A percentile compares a stretch with the other conserved stretches of the same genome.
These are phyloP conservation scores for Cephus pygmeus DNA, from an alignment of 2,888 invertebrate species.

Conservation along the genomic window DNA sequence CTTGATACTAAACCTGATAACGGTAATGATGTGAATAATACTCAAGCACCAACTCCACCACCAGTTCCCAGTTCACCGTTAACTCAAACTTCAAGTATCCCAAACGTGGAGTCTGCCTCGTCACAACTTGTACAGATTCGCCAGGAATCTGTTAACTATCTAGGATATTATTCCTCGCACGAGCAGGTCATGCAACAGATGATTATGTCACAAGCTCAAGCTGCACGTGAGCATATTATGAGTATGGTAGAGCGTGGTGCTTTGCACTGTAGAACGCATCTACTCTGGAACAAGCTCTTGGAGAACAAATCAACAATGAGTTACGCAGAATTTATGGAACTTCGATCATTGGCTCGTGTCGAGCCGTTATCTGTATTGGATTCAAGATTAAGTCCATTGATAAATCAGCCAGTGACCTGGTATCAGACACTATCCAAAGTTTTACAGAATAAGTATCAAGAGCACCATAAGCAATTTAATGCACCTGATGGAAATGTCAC, in stretches of 20 bases:
- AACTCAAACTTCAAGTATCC: slow-evolving; percentile 41
- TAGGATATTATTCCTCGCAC: slow-evolving; percentile 77
- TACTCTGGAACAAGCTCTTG: slow-evolving; percentile 78
- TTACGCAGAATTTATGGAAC: slow-evolving; percentile 74
- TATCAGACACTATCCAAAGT: slow-evolving; percentile 74
- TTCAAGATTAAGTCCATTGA: slow-evolving; percentile 69
- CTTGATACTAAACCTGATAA: slow-evolving; percentile 16
- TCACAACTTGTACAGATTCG: slow-evolving; percentile 63
- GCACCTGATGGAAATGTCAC: slow-evolving; percentile 72
- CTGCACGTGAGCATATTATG: slow-evolving; percentile 70
- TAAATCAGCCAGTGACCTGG: slow-evolving; percentile 74
- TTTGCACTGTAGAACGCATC: slow-evolving; percentile 76
- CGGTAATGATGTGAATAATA: slow-evolving; percentile 32
- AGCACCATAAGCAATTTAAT: slow-evolving; percentile 70
- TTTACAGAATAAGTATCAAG: slow-evolving; percentile 71
- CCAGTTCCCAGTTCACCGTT: slow-evolving; percentile 60
- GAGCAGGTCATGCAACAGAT: slow-evolving; percentile 75
- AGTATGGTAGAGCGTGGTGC: slow-evolving; percentile 75
- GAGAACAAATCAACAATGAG: slow-evolving; percentile 67
- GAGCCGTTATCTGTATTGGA: slow-evolving; percentile 72
- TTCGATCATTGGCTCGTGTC: slow-evolving; percentile 71
- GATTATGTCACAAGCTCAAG: slow-evolving; percentile 70
- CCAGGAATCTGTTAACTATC: slow-evolving; percentile 75
- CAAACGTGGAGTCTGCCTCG: slow-evolving; percentile 37
- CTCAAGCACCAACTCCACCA: slow-evolving; percentile 57